phyloP scores from a whole-genome alignment of 2,797 vertebrate genomes.

The Buphagus erythrorhynchus region DNA sequence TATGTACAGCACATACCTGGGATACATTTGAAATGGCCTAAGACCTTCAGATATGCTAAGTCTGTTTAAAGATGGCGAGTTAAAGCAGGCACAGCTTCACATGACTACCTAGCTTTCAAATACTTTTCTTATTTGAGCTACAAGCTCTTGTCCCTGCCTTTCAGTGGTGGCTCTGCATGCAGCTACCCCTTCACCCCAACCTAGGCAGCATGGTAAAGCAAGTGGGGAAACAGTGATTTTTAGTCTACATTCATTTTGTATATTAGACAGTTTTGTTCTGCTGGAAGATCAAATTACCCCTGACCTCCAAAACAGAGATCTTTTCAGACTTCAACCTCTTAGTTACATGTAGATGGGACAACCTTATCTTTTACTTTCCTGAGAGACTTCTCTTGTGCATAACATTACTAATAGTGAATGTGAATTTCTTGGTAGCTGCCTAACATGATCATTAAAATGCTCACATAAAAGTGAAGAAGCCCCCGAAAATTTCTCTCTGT shows the following conservation, averaged over 20 bases:
- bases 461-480: slow-evolving; percentile 58
- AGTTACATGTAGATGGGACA: background rate
- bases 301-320: background rate
- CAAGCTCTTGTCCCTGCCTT: background rate
- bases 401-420: background rate
- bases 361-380: background rate
- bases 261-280: background rate
- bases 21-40: background rate
- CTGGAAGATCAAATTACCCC: background rate
- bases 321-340: background rate
- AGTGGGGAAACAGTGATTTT: background rate
- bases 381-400: background rate
- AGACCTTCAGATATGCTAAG: background rate
- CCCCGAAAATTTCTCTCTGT: slow-evolving; percentile 32
- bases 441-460: slow-evolving; percentile 35
- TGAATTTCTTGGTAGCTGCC: slow-evolving; percentile 35
- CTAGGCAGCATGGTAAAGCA: background rate
- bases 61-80: background rate
- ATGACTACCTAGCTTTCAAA: background rate
- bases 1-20: background rate
- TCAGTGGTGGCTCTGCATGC: background rate
- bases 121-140: background rate
- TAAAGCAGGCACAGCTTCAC: background rate
- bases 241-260: background rate
- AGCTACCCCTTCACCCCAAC: background rate